Conservation (phyloP, 2,797 vertebrate species). For the Apodemus agrarius region DNA sequence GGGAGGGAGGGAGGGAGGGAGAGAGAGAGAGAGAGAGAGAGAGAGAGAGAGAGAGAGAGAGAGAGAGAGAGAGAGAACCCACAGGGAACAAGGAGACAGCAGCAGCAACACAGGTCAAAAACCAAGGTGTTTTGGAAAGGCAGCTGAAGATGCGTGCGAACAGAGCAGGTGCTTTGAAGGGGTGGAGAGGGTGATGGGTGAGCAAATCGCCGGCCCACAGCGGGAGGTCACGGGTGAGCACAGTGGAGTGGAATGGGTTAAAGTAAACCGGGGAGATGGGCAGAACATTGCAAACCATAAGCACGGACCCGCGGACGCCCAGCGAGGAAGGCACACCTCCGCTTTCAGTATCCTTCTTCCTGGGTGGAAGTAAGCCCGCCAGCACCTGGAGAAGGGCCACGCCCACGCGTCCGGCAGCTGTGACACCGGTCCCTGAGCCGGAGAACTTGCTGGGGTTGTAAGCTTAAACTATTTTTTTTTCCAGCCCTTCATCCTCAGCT, state of each 20-base stretch:
- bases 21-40: neutral
- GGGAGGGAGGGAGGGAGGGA: too few species aligned
- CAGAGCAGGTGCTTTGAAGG: neutral
- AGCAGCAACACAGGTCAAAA: neutral
- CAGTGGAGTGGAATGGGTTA: neutral
- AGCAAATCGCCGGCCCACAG: neutral
- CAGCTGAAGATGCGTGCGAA: neutral
- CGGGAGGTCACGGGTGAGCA: neutral
- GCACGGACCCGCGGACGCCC: neutral
- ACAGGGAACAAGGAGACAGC: neutral
- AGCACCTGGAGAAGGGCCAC: neutral
- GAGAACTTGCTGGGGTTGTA: neutral
- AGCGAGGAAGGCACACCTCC: neutral
- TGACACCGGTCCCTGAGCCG: too few species aligned
- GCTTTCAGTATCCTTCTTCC: neutral
- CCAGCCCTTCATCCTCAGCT: neutral
- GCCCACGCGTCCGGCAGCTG: fast-evolving
- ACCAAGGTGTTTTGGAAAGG: neutral
- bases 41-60: neutral
- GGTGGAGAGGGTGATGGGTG: neutral
- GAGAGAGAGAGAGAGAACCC: neutral
- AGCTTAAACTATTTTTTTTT: neutral
- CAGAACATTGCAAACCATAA: fast-evolving
- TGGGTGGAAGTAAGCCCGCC: neutral
- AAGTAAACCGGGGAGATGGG: fast-evolving